phyloP scores from a whole-genome alignment of 1,140 invertebrate species.

The Lutraria rhynchaena region DNA sequence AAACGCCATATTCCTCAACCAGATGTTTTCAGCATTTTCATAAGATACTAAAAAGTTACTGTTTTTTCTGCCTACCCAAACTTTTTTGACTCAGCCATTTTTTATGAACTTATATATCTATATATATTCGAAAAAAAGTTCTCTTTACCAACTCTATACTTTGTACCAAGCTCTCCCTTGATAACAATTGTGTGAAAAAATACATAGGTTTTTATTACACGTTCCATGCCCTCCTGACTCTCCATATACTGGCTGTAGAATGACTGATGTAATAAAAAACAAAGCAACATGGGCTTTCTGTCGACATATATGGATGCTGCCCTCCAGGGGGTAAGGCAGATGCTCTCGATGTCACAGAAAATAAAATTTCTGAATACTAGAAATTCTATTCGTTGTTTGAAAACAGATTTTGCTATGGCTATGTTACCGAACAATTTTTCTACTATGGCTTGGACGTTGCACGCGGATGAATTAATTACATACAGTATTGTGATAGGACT shows the following conservation, averaged over 20 bases:
- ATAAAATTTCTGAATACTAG: conserved; percentile 13
- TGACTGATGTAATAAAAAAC: background rate
- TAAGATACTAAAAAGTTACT: too few species aligned
- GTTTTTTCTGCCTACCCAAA: too few species aligned
- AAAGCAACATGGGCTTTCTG: background rate
- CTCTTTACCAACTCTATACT: too few species aligned
- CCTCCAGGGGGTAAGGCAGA: background rate
- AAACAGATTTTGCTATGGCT: conserved; percentile 97
- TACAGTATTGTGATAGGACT: background rate
- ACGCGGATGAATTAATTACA: conserved; percentile 20
- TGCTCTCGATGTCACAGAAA: background rate
- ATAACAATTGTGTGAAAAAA: too few species aligned
- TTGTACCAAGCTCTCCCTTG: too few species aligned
- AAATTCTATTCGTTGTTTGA: conserved; percentile 81
- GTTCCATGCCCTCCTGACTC: background rate
- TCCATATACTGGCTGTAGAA: conserved; percentile 4
- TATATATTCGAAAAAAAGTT: too few species aligned
- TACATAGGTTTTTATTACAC: too few species aligned
- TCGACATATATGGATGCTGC: conserved; percentile 15
- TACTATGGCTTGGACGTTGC: conserved; percentile 10
- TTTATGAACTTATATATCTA: too few species aligned
- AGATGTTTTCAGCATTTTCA: too few species aligned
- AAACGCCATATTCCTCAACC: too few species aligned
- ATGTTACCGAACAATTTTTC: conserved; percentile 98
- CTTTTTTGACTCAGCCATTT: too few species aligned